Conservation (phyloP, 2,797 vertebrate genomes). For the Notolabrus celidotus region DNA sequence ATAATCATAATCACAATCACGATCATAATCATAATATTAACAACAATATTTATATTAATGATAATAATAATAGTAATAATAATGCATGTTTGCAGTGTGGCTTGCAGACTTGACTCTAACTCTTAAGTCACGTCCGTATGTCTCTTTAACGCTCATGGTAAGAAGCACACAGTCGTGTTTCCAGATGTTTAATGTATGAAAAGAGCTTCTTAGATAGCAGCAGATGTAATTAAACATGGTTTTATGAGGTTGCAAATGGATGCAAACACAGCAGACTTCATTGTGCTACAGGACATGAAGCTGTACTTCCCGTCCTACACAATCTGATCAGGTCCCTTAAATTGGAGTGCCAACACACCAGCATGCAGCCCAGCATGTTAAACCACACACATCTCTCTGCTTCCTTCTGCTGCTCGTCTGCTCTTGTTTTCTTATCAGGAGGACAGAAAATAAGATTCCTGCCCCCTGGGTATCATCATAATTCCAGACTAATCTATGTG, state of each 20-base stretch:
- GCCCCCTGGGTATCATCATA: constrained; percentile 79
- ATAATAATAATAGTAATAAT: too few species aligned
- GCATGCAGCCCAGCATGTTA: constrained; percentile 65
- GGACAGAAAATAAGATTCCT: constrained; percentile 80
- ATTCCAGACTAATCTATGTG: constrained; percentile 80
- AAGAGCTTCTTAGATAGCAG: constrained; percentile 31
- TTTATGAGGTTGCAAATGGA: constrained; percentile 45
- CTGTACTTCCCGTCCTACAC: constrained; percentile 47
- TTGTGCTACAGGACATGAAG: constrained; percentile 36
- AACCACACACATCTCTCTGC: constrained; percentile 56
- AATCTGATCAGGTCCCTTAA: constrained; percentile 63
- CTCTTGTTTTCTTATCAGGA: constrained; percentile 81
- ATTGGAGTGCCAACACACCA: constrained; percentile 64
- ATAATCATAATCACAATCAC: too few species aligned
- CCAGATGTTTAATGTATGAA: constrained; percentile 28
- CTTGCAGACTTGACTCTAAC: background rate
- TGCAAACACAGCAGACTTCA: constrained; percentile 24
- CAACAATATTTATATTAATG: too few species aligned
- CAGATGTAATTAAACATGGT: constrained; percentile 49
- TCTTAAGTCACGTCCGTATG: background rate
- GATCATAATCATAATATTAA: too few species aligned
- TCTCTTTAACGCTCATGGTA: background rate
- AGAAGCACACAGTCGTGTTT: background rate
- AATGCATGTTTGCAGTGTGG: background rate
- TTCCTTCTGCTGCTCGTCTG: constrained; percentile 56